Percentiles rank a stretch among this genome's conserved stretches.
phyloP scores from a whole-genome alignment of 2,113 vertebrate species.

The Pomatorhinus ruficollis region DNA sequence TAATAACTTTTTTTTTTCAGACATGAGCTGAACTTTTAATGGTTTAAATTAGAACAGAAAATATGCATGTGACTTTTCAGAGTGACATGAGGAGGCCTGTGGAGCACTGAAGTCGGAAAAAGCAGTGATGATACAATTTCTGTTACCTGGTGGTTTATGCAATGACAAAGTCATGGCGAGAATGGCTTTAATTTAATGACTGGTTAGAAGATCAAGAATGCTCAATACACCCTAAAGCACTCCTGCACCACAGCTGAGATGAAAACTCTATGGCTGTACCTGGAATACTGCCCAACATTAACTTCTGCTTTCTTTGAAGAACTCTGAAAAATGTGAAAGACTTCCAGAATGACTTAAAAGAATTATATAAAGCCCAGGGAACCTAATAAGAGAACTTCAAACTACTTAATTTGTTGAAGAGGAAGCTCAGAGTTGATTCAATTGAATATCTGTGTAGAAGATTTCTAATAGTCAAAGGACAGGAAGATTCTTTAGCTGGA shows the following conservation, averaged over 20 bases:
- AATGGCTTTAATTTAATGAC: neutral
- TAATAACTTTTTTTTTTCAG: neutral
- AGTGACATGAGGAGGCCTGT: neutral
- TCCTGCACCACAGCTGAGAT: neutral
- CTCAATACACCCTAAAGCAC: neutral
- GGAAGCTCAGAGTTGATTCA: neutral
- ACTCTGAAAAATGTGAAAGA: neutral
- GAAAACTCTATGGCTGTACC: neutral
- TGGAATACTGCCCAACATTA: neutral
- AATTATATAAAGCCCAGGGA: neutral
- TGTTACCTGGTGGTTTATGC: neutral
- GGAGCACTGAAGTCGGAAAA: neutral
- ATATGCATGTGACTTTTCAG: neutral
- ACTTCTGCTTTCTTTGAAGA: neutral
- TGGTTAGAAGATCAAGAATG: neutral
- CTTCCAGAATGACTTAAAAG: neutral
- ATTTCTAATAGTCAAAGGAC: neutral
- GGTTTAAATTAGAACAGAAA: neutral
- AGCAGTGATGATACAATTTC: neutral
- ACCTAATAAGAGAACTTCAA: neutral
- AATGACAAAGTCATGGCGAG: neutral
- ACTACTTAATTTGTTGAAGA: neutral
- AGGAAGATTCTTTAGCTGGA: neutral
- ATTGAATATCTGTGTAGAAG: neutral
- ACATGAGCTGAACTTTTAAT: neutral